Conservation (phyloP, 1,140 invertebrate genomes). For the Venturia canescens region DNA sequence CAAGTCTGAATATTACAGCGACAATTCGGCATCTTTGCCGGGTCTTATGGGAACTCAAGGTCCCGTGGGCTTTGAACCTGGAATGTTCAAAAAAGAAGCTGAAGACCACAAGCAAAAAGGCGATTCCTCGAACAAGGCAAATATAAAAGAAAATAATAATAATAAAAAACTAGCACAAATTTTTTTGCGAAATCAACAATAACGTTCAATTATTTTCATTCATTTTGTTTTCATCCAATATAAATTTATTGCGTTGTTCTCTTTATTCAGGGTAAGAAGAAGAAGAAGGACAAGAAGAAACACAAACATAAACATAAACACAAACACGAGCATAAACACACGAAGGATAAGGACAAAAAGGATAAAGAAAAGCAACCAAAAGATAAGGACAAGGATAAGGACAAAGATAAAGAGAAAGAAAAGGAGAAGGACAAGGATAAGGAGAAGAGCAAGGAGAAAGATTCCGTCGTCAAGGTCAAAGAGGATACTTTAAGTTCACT, state of each 20-base stretch:
- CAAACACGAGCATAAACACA: slow-evolving; percentile 82
- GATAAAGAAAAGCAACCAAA: slow-evolving; percentile 77
- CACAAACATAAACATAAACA: slow-evolving; percentile 88
- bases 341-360: slow-evolving; percentile 80
- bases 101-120: slow-evolving; percentile 74
- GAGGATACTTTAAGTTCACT: slow-evolving; percentile 82
- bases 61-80: slow-evolving; percentile 87
- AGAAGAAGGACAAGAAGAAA: slow-evolving; percentile 90
- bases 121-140: slow-evolving; percentile 79
- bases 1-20: slow-evolving; percentile 86
- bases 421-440: slow-evolving; percentile 71
- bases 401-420: slow-evolving; percentile 74
- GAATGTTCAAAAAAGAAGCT: slow-evolving; percentile 84
- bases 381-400: slow-evolving; percentile 76
- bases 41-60: slow-evolving; percentile 82
- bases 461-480: slow-evolving; percentile 72
- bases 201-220: slow-evolving; percentile 16
- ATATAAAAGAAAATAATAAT: slow-evolving; percentile 4
- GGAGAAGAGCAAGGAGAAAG: slow-evolving; percentile 75
- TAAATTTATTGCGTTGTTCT: slow-evolving; percentile 55
- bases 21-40: slow-evolving; percentile 86
- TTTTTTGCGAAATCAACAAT: too few species aligned
- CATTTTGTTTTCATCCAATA: neutral
- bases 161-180: too few species aligned
- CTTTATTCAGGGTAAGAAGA: slow-evolving; percentile 82